Evolutionary conservation across 2,888 invertebrate genomes (phyloP).

Genomic region (Luffia ferchaultella): DNA sequence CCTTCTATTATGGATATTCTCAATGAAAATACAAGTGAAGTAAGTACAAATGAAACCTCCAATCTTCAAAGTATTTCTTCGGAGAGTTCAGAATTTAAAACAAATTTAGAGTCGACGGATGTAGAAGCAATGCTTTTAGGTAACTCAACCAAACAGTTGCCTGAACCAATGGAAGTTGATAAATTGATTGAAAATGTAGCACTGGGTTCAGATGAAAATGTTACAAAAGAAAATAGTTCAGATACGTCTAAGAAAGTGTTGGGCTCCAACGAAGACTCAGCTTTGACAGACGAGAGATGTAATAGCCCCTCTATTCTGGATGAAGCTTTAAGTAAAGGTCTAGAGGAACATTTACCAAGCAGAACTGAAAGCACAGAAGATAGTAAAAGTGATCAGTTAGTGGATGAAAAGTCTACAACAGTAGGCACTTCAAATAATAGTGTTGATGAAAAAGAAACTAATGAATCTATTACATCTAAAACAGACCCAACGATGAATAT

Average conservation of each 20-base stretch:
- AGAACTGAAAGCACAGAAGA: slow-evolving; percentile 10
- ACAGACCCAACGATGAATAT: background rate
- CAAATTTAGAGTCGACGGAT: slow-evolving; percentile 46
- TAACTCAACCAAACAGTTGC: slow-evolving; percentile 19
- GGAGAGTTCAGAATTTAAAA: slow-evolving; percentile 25
- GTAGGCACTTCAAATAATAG: background rate
- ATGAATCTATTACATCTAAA: background rate
- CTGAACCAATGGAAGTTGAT: slow-evolving; percentile 12
- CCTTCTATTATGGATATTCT: slow-evolving; percentile 60
- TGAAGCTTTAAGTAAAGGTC: slow-evolving; percentile 40
- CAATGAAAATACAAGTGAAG: slow-evolving; percentile 26
- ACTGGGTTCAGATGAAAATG: background rate
- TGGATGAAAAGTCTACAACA: slow-evolving; percentile 3
- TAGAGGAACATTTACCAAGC: slow-evolving; percentile 38
- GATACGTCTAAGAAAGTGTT: background rate
- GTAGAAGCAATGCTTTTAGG: slow-evolving; percentile 57
- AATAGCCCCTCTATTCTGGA: slow-evolving; percentile 52
- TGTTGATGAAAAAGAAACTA: background rate
- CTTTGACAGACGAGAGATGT: slow-evolving; percentile 16
- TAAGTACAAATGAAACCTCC: slow-evolving; percentile 19
- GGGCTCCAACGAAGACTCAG: background rate
- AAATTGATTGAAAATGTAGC: slow-evolving; percentile 13
- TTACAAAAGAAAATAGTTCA: background rate
- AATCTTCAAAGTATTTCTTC: slow-evolving; percentile 26
- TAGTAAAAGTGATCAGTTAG: slow-evolving; percentile 15